A percentile compares a stretch with the other conserved stretches of the same genome.
Conservation (phyloP, 1,140 invertebrate species). For the Pygmarrhopalites habei region DNA sequence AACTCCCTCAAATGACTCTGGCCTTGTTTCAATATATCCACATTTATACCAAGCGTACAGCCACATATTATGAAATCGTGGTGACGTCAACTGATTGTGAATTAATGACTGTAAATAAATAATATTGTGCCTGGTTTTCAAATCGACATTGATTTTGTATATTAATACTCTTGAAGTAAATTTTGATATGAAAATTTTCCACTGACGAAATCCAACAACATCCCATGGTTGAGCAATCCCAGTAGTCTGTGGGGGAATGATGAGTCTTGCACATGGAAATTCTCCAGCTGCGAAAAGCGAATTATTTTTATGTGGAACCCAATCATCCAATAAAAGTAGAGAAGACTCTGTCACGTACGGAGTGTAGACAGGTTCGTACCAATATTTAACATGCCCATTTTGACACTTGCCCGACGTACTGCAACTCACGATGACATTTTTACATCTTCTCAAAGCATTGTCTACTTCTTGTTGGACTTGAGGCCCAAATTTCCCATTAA, state of each 20-base stretch:
- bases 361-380: background rate
- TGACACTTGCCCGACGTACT: background rate
- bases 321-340: background rate
- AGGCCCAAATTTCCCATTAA: background rate
- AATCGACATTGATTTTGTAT: background rate
- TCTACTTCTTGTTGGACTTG: background rate
- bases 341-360: background rate
- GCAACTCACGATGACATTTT: background rate
- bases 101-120: background rate
- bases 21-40: background rate
- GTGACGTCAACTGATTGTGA: background rate
- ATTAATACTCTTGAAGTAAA: background rate
- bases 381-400: background rate
- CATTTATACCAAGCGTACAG: background rate
- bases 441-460: background rate
- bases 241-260: background rate
- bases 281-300: background rate
- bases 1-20: background rate
- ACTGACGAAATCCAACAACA: background rate
- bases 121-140: background rate
- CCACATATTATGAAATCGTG: background rate
- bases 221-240: background rate
- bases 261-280: background rate
- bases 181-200: background rate
- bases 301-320: background rate